Conservation (phyloP, 2,888 invertebrate genomes). For the Tetropium fuscum region DNA sequence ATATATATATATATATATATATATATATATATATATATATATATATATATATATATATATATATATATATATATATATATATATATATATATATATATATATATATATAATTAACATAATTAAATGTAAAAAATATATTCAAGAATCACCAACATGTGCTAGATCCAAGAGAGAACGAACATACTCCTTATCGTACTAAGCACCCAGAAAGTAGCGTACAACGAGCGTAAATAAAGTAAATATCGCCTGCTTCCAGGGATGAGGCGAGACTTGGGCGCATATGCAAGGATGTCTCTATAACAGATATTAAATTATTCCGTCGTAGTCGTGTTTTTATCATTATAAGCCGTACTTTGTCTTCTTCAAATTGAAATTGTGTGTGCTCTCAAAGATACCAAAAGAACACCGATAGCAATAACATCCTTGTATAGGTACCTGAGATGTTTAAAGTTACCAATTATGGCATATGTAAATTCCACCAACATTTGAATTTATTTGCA, state of each 20-base stretch:
- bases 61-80: too few relatives aligned
- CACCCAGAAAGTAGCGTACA: neutral
- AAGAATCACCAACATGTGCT: too few relatives aligned
- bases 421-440: conserved; percentile 11
- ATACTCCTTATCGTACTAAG: neutral
- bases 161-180: too few relatives aligned
- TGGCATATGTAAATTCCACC: conserved; percentile 6
- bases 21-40: too few relatives aligned
- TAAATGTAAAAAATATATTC: too few relatives aligned
- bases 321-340: conserved; percentile 10
- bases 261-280: neutral
- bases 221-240: neutral
- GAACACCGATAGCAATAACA: neutral
- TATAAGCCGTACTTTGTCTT: conserved; percentile 19
- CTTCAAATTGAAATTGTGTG: conserved; percentile 22
- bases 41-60: too few relatives aligned
- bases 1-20: too few relatives aligned
- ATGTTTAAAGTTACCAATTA: conserved; percentile 3
- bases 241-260: neutral
- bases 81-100: too few relatives aligned
- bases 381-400: conserved; percentile 17
- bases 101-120: too few relatives aligned
- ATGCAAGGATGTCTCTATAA: conserved; percentile 9
- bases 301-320: conserved; percentile 16
- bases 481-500: too few relatives aligned